Percentiles rank a stretch among this genome's conserved stretches.
phyloP scores from a whole-genome alignment of 2,113 vertebrate species.

The Microcebus griseorufus region DNA sequence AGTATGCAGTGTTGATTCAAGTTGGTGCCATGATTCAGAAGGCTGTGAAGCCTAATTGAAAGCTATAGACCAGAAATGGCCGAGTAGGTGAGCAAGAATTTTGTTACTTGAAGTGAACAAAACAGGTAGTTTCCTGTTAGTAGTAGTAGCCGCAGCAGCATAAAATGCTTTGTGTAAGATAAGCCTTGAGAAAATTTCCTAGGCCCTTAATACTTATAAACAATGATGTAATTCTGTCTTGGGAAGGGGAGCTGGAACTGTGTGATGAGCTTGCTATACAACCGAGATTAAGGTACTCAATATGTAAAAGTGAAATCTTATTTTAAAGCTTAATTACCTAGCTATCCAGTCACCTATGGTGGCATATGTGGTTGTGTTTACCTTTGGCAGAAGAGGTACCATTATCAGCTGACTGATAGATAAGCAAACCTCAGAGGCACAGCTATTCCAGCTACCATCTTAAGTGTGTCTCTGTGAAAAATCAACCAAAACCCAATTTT shows the following conservation, averaged over 20 bases:
- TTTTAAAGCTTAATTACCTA: background rate
- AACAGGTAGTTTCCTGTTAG: slow-evolving; percentile 4
- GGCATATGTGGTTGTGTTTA: background rate
- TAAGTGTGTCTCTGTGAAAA: slow-evolving; percentile 55
- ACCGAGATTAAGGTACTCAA: slow-evolving; percentile 23
- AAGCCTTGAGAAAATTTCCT: slow-evolving; percentile 45
- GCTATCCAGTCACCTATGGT: background rate
- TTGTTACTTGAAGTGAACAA: slow-evolving; percentile 34
- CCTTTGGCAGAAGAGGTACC: background rate
- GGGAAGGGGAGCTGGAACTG: slow-evolving; percentile 24
- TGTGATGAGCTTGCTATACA: slow-evolving; percentile 38
- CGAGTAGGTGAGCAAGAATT: slow-evolving; percentile 31
- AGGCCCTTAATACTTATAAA: slow-evolving; percentile 66
- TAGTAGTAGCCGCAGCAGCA: background rate
- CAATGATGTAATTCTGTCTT: slow-evolving; percentile 64
- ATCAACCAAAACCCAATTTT: slow-evolving; percentile 58
- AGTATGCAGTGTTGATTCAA: slow-evolving; percentile 37
- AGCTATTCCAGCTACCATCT: background rate
- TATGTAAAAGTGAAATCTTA: slow-evolving; percentile 25
- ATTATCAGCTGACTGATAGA: background rate
- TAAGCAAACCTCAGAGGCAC: slow-evolving; percentile 4
- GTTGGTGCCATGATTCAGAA: slow-evolving; percentile 27
- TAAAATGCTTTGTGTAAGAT: slow-evolving; percentile 32
- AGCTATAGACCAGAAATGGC: slow-evolving; percentile 19
- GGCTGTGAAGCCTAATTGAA: background rate